Percentiles rank a stretch among this genome's conserved stretches.
Evolutionary conservation across 2,113 vertebrate species (phyloP).

Genomic region (Coregonus clupeaformis): DNA sequence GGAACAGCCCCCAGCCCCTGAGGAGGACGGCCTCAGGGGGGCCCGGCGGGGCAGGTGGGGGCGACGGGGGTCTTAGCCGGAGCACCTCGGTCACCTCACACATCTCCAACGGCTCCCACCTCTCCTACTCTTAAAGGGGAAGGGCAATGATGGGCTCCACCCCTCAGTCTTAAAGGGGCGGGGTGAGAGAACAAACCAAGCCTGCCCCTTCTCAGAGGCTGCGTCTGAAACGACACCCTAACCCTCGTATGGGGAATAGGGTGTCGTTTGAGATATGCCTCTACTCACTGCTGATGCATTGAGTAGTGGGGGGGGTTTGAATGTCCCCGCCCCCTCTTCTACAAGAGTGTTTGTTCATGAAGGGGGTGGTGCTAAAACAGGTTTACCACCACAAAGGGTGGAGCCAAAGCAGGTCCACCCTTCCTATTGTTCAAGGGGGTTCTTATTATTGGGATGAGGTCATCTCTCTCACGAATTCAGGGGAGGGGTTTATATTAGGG

Average conservation of each 20-base stretch:
- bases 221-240: not conserved
- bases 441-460: not conserved
- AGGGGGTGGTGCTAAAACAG: not conserved
- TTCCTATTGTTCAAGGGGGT: not conserved
- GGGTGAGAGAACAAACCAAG: not conserved
- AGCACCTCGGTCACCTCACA: conserved; percentile 91
- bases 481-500: not conserved
- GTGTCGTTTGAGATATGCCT: not conserved
- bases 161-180: not conserved
- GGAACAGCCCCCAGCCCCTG: conserved; percentile 89
- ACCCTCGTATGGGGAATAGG: not conserved
- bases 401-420: not conserved
- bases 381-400: not conserved
- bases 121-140: conserved; percentile 83
- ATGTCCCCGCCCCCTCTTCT: not conserved
- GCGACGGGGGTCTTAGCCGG: conserved; percentile 81
- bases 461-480: not conserved
- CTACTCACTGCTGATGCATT: no score
- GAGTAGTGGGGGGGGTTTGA: not conserved
- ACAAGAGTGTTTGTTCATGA: not conserved
- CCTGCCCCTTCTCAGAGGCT: not conserved
- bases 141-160: no score
- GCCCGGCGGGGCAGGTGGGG: conserved; percentile 73
- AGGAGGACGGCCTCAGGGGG: conserved; percentile 87
- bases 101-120: conserved; percentile 89